Evolutionary conservation across 2,888 invertebrate genomes (phyloP).

Genomic region (Amphipoea lucens): DNA sequence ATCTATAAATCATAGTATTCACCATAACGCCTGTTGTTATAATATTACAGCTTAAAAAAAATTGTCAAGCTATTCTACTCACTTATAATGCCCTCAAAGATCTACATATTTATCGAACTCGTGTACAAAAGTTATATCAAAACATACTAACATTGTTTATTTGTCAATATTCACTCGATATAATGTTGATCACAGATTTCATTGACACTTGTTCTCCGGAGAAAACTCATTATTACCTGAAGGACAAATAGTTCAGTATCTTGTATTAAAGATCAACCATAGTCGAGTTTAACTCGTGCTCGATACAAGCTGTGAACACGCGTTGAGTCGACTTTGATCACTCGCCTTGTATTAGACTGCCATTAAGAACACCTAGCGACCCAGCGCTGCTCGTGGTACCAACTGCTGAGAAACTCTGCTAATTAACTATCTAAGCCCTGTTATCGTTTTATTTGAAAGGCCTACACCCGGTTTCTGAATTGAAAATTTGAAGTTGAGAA

Average conservation of each 20-base stretch:
- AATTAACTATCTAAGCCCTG: conserved; percentile 9
- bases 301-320: conserved; percentile 29
- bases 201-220: neutral
- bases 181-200: too few relatives aligned
- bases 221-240: neutral
- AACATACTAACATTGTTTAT: neutral
- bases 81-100: neutral
- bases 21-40: too few relatives aligned
- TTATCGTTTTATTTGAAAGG: neutral
- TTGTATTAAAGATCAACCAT: neutral
- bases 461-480: neutral
- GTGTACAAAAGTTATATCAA: neutral
- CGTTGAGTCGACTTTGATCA: conserved; percentile 35
- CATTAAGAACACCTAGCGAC: neutral
- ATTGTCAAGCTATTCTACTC: neutral
- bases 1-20: too few relatives aligned
- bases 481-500: neutral
- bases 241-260: neutral
- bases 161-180: neutral
- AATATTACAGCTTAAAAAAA: neutral
- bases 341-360: neutral
- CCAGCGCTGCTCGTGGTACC: neutral
- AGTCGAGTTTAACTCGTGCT: conserved; percentile 14
- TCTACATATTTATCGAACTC: neutral
- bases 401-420: neutral